Evolutionary conservation across 2,888 invertebrate genomes (phyloP).

Genomic region (Aphidoletes aphidimyza): DNA sequence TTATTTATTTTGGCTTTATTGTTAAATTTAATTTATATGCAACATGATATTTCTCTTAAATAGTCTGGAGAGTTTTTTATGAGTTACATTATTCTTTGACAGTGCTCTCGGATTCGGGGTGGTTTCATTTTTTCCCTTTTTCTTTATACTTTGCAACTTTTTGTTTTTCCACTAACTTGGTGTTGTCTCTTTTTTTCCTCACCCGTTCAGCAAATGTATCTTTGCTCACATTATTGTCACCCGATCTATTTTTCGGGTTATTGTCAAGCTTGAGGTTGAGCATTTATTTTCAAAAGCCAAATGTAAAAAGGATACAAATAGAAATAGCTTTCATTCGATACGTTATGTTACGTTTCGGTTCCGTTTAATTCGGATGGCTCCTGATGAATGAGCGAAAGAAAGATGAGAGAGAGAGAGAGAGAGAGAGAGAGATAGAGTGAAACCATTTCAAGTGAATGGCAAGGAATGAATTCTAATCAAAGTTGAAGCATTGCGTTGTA

Average conservation of each 20-base stretch:
- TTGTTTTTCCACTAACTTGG: background rate
- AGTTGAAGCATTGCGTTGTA: constrained; percentile 8
- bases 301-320: constrained; percentile 29
- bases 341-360: background rate
- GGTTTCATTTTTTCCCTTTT: background rate
- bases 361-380: background rate
- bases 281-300: background rate
- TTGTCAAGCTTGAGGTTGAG: constrained; percentile 14
- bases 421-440: background rate
- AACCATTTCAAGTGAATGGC: background rate
- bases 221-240: constrained; percentile 24
- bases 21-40: constrained; percentile 27
- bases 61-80: background rate
- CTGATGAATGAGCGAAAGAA: background rate
- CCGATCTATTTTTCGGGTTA: background rate
- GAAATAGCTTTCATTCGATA: constrained; percentile 12
- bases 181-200: background rate
- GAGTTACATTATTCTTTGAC: constrained; percentile 18
- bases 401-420: background rate
- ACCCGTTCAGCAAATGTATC: background rate
- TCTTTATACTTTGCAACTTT: background rate
- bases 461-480: constrained; percentile 46
- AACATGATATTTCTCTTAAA: constrained; percentile 10
- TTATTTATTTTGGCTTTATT: background rate
- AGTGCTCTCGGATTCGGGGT: background rate